Percentiles rank a stretch among this genome's conserved stretches.
These are phyloP conservation scores for Rhabditophanes sp. DNA, from an alignment of 2,888 invertebrate genomes.

Conservation along the genomic window DNA sequence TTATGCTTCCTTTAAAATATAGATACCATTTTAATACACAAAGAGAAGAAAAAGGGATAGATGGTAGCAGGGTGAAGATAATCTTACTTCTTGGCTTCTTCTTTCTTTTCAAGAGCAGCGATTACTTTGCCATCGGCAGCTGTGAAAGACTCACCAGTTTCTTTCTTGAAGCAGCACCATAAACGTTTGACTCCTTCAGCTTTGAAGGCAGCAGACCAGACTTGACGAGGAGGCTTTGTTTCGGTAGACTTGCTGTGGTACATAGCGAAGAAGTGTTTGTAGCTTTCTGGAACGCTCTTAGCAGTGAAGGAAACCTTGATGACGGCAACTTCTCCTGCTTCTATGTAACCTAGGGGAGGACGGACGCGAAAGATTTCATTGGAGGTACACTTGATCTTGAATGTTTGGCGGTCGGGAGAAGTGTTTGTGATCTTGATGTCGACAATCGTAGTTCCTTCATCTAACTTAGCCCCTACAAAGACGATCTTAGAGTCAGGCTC, in stretches of 20 bases:
- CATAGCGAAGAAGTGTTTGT: conserved; percentile 12
- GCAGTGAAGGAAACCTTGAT: conserved; percentile 9
- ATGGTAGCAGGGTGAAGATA: no score
- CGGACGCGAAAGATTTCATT: conserved; percentile 31
- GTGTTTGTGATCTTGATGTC: conserved; percentile 19
- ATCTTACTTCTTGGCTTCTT: no score
- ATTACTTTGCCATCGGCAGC: no score
- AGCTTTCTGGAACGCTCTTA: conserved; percentile 9
- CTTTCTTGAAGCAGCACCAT: no score
- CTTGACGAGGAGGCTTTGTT: conserved; percentile 11
- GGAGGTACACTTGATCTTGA: conserved; percentile 28
- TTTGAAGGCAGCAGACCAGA: conserved; percentile 18
- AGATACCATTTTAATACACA: no score
- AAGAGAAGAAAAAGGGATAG: no score
- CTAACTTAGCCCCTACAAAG: conserved; percentile 9
- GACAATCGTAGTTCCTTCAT: background rate
- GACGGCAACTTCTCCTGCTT: conserved; percentile 7
- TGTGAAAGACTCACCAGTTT: no score
- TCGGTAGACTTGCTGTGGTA: conserved; percentile 10
- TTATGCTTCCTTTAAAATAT: no score
- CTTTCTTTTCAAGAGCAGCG: no score
- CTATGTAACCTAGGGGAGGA: conserved; percentile 17
- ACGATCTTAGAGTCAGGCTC: conserved; percentile 8
- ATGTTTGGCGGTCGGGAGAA: conserved; percentile 15
- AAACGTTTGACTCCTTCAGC: conserved; percentile 25